Percentiles rank a stretch among this genome's conserved stretches.
Evolutionary conservation across 2,888 invertebrate genomes (phyloP).

Genomic region (Andrena chrysosceles): DNA sequence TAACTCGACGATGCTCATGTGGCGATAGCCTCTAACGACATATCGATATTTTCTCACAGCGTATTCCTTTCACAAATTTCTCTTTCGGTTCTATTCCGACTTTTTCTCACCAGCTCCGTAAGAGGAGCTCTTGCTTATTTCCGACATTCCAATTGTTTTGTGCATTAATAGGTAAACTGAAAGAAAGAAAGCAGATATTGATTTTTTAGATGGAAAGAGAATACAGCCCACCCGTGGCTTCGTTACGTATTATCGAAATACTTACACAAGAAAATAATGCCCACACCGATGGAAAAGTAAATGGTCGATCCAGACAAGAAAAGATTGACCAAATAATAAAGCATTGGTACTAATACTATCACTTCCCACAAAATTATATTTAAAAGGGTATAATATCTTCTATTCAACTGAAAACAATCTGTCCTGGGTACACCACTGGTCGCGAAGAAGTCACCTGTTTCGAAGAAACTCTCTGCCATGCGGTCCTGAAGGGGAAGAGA

Average conservation of each 20-base stretch:
- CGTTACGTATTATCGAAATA: conserved; percentile 78
- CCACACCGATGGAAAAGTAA: conserved; percentile 89
- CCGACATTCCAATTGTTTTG: conserved; percentile 93
- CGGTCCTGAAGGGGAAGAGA: conserved; percentile 86
- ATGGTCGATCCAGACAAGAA: conserved; percentile 91
- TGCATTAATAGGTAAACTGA: conserved; percentile 92
- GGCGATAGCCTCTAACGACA: not conserved
- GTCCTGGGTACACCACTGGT: conserved; percentile 90
- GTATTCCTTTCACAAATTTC: conserved; percentile 8
- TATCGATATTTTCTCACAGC: conserved; percentile 11
- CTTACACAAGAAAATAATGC: conserved; percentile 92
- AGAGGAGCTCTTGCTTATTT: conserved; percentile 93
- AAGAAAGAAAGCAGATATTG: conserved; percentile 48
- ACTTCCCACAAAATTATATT: conserved; percentile 91
- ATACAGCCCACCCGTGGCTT: not conserved
- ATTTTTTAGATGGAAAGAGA: not conserved
- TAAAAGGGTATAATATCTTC: conserved; percentile 89
- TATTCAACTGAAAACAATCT: conserved; percentile 87
- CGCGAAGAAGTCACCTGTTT: conserved; percentile 92
- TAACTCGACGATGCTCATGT: conserved; percentile 19
- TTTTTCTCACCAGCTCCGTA: conserved; percentile 90
- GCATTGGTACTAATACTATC: conserved; percentile 89
- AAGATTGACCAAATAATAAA: conserved; percentile 89
- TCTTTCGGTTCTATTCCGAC: conserved; percentile 72
- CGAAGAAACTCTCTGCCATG: conserved; percentile 90